These are phyloP conservation scores for Antheraea assamensis DNA, from an alignment of 2,888 invertebrate species.

Conservation along the genomic window DNA sequence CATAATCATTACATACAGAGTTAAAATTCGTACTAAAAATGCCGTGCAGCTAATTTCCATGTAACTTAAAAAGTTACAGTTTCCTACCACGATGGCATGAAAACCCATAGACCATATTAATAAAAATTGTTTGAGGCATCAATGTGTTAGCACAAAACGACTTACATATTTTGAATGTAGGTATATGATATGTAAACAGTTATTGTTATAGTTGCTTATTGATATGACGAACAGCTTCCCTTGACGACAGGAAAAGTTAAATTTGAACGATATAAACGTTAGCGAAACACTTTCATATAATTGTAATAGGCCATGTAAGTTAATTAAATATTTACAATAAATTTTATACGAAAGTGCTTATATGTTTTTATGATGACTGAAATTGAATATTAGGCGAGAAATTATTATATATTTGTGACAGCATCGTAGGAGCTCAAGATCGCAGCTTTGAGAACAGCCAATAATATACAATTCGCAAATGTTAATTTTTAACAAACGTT, in stretches of 20 bases:
- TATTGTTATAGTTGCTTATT: slow-evolving; percentile 43
- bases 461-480: neutral
- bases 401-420: slow-evolving; percentile 58
- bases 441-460: slow-evolving; percentile 14
- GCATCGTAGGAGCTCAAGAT: slow-evolving; percentile 13
- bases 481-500: neutral
- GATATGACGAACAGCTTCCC: slow-evolving; percentile 48
- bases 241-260: slow-evolving; percentile 59
- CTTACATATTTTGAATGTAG: slow-evolving; percentile 24
- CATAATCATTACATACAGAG: neutral
- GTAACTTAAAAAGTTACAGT: no score
- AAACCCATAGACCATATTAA: no score
- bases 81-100: no score
- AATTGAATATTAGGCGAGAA: slow-evolving; percentile 77
- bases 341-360: slow-evolving; percentile 59
- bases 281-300: slow-evolving; percentile 73
- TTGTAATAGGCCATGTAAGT: slow-evolving; percentile 76
- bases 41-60: no score
- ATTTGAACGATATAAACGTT: slow-evolving; percentile 66
- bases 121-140: slow-evolving; percentile 23
- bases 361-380: slow-evolving; percentile 62
- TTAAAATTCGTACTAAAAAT: no score
- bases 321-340: slow-evolving; percentile 79
- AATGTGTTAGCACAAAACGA: slow-evolving; percentile 18
- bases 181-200: slow-evolving; percentile 50